Conservation (phyloP, 1,140 invertebrate genomes). For the Drosophila erecta region DNA sequence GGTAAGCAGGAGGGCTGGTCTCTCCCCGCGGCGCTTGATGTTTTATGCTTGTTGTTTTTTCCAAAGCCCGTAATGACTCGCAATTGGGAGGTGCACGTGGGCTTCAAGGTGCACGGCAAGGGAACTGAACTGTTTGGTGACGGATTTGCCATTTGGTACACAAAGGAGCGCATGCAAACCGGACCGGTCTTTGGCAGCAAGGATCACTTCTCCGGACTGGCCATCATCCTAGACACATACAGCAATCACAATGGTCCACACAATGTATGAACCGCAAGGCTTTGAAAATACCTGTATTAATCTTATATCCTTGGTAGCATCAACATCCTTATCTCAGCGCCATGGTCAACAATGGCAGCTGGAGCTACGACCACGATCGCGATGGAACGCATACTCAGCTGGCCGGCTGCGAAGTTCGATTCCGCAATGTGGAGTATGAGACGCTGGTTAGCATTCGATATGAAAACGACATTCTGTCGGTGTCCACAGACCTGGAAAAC, state of each 20-base stretch:
- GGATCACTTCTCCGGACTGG: constrained; percentile 96
- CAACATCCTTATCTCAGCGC: constrained; percentile 99
- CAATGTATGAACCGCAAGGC: constrained; percentile 89
- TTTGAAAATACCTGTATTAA: not conserved
- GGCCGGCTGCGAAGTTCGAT: constrained; percentile 96
- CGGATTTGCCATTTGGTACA: constrained; percentile 99
- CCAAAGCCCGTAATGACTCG: constrained; percentile 91
- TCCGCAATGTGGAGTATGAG: constrained; percentile 96
- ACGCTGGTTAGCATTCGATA: constrained; percentile 96
- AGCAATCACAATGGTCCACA: constrained; percentile 99
- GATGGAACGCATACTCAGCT: constrained; percentile 99
- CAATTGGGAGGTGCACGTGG: constrained; percentile 98
- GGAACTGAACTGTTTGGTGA: constrained; percentile 98
- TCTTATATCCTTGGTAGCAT: constrained; percentile 89
- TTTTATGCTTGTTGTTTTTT: constrained; percentile 50
- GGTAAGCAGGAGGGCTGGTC: constrained; percentile 91
- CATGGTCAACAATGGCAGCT: constrained; percentile 98
- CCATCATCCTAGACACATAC: constrained; percentile 98
- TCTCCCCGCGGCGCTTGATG: constrained; percentile 29
- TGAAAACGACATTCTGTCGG: constrained; percentile 94
- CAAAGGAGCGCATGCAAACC: constrained; percentile 92
- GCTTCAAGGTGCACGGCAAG: constrained; percentile 98
- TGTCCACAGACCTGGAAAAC: constrained; percentile 95
- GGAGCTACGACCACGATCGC: constrained; percentile 98
- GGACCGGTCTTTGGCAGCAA: constrained; percentile 98